Percentiles rank a stretch among this genome's conserved stretches.
Evolutionary conservation across 2,113 vertebrate genomes (phyloP).

Genomic region (Xiphophorus couchianus): DNA sequence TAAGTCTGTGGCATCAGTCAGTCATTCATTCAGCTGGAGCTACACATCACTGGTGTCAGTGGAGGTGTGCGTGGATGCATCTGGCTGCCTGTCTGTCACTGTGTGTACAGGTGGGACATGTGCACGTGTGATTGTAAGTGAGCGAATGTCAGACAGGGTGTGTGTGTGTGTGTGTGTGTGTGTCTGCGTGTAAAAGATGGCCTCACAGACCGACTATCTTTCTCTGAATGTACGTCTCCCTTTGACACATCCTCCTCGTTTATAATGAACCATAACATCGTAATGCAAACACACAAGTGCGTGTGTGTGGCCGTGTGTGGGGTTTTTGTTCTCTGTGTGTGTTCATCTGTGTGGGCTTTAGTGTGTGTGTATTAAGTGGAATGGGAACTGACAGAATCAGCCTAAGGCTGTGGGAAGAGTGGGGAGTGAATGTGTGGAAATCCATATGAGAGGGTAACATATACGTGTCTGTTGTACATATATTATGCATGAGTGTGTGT

Average conservation of each 20-base stretch:
- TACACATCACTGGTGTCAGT: constrained; percentile 31
- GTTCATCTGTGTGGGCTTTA: not conserved
- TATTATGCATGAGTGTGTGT: constrained; percentile 5
- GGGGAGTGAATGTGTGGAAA: constrained; percentile 20
- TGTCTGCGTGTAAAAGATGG: not conserved
- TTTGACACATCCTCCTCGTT: constrained; percentile 63
- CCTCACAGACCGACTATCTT: constrained; percentile 29
- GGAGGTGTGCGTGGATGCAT: constrained; percentile 12
- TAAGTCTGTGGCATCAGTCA: constrained; percentile 19
- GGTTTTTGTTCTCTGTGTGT: constrained; percentile 1
- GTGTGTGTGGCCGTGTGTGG: not conserved
- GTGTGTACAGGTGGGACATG: constrained; percentile 10
- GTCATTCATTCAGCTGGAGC: constrained; percentile 38
- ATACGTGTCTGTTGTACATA: not conserved
- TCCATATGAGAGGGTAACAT: constrained; percentile 27
- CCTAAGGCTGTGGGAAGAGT: constrained; percentile 47
- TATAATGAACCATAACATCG: constrained; percentile 68
- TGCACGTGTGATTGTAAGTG: constrained; percentile 18
- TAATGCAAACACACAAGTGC: constrained; percentile 45
- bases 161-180: not conserved
- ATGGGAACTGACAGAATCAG: constrained; percentile 59
- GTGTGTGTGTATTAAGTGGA: constrained; percentile 17
- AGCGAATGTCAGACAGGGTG: constrained; percentile 33
- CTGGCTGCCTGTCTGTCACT: constrained; percentile 9
- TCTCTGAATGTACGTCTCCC: constrained; percentile 29